Evolutionary conservation across 1,140 invertebrate species (phyloP), one percentile per base, ranked within the genome.

Genomic region (Ceratosolen solmsi): DNA sequence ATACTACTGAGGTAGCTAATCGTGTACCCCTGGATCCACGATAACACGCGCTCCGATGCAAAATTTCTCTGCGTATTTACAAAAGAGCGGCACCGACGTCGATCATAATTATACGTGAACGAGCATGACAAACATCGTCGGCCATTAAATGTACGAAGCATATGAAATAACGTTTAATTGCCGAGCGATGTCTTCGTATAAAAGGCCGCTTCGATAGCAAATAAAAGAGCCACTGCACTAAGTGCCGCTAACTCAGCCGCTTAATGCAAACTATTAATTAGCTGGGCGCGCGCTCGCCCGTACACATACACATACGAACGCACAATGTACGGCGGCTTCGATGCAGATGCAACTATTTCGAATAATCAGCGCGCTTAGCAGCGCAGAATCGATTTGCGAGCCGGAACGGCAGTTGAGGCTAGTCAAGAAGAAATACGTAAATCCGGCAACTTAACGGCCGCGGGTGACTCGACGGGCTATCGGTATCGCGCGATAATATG

Each of bases 191-290:
- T 51, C 51, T 36, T 41, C 65, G 65, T 25, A 71, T 60, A 60
- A 79, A 79, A 54, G 25, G n/a, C 36, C 70, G 78, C 11, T 1
- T n/a, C 49, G 49, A 38, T 71, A 30, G 71, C 38, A 17, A 33
- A 58, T 38, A 65, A 54, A 68, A 46, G 49, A 33, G 49, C 71
- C 25, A 36, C 25, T 73, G n/a, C 80, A 25, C 46, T 38, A 54
- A 82, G 72, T 82, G 80, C 74, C 80, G 74, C 74, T 82, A 82
- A 82, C 80, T 82, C 74, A 82, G 65, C 74, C 71, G 76, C 74
- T 82, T 82, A 82, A 82, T 77, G 80, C 80, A 38, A 60, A 56
- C 81, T 79, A 82, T 82, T 82, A 82, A 82, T 82, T 82, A 82
- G 81, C 41, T 13, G 41, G 7, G 65, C 36, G 41, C 38, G 41